Evolutionary conservation across 2,888 invertebrate species (phyloP), one percentile per base, ranked within the genome.

Genomic region (Epinotia nisella): DNA sequence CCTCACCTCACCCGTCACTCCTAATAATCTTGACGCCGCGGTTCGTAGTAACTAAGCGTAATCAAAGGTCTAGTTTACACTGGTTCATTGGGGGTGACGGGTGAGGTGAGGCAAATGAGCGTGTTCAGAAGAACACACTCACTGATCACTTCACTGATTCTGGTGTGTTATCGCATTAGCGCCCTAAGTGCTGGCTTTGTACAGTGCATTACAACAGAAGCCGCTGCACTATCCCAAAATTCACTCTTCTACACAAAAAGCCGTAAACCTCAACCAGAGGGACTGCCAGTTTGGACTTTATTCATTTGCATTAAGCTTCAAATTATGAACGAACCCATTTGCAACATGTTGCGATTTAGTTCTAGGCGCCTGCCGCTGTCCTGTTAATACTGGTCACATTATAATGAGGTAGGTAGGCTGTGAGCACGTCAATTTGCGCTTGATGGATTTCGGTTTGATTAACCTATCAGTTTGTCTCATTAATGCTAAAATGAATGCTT

Each of bases 121-220:
- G 7, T 7, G 29, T 29, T 29, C 29, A 29, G 29, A 29, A 29
- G 5, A 29, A 7, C 29, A 29, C n/a, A n/a, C n/a, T 5, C 29
- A 7, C 9, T 7, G 24, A n/a, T n/a, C 24, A 24, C 45, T 21
- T 61, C 21, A 61, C 9, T 41, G 49, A 45, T n/a, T 21, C 21
- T 13, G 0, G n/a, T 13, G 29, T 39, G 41, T 41, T 49, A 45
- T 60, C n/a, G 60, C 56, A 66, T 70, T 66, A 66, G 19, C 19
- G 29, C 3, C 39, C 61, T 75, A 75, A 75, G 74, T 74, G 74
- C 69, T 66, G 78, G 81, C 81, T 80, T 81, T 77, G 78, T 78
- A 69, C 74, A 82, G 81, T 82, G 82, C 83, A 83, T 79, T 82
- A 80, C 82, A 81, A 84, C 82, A 81, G 78, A 76, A 71, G 78